Conservation (phyloP, 2,888 invertebrate species). For the Oscheius sp. region DNA sequence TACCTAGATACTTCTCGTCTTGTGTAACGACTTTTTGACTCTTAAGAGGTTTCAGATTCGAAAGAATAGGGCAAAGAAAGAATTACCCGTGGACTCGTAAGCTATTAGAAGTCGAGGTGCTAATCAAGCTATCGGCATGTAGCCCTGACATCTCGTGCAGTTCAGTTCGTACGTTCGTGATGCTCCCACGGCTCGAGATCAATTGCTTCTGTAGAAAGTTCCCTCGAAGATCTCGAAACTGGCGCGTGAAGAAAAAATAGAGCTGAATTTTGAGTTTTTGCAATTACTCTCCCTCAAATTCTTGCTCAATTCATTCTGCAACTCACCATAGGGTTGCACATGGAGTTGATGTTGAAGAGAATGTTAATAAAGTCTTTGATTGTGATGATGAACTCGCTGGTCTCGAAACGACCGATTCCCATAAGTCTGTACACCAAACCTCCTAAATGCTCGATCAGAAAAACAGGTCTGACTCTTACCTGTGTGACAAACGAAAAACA, state of each 20-base stretch:
- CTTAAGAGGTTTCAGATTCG: not conserved
- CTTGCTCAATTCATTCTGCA: not conserved
- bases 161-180: conserved; percentile 29
- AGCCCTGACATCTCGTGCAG: conserved; percentile 26
- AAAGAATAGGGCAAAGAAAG: not conserved
- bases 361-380: conserved; percentile 71
- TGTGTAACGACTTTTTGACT: not conserved
- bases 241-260: conserved; percentile 73
- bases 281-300: not conserved
- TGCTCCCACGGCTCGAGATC: conserved; percentile 7
- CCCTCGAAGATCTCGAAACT: conserved; percentile 67
- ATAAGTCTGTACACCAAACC: conserved; percentile 69
- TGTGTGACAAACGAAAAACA: conserved; percentile 72
- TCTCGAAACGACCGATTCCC: conserved; percentile 57
- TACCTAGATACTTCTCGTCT: not conserved
- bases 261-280: conserved; percentile 53
- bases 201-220: conserved; percentile 52
- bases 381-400: conserved; percentile 60
- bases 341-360: conserved; percentile 72
- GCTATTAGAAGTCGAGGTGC: not conserved
- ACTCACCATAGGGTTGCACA: conserved; percentile 70
- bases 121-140: conserved; percentile 15
- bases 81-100: conserved; percentile 6
- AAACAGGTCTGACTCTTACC: conserved; percentile 41
- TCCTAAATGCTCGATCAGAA: conserved; percentile 41